phyloP scores from a whole-genome alignment of 2,888 invertebrate species.

The Asteroscopus sphinx region DNA sequence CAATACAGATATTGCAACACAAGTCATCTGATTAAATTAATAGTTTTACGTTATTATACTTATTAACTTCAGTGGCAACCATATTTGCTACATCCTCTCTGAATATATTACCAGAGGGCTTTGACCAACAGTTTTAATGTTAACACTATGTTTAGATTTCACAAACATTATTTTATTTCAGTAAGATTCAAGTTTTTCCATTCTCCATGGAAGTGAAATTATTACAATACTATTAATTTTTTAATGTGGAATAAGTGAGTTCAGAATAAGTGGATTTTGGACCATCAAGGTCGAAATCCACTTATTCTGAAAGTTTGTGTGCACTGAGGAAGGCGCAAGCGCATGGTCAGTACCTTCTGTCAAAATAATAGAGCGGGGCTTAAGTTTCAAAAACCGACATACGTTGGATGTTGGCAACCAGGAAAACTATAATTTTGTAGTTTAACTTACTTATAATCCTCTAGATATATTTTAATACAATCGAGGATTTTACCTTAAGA shows the following conservation, averaged over 20 bases:
- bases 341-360: neutral
- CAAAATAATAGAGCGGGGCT: neutral
- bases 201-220: no score
- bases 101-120: slow-evolving; percentile 44
- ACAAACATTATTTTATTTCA: slow-evolving; percentile 1
- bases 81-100: slow-evolving; percentile 36
- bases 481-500: neutral
- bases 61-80: slow-evolving; percentile 34
- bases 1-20: slow-evolving; percentile 4
- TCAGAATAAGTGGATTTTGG: no score
- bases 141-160: slow-evolving; percentile 17
- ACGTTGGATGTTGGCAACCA: no score
- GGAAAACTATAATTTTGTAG: neutral
- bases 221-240: no score
- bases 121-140: slow-evolving; percentile 28
- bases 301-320: no score
- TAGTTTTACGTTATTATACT: neutral
- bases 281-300: no score
- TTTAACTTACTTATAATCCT: no score
- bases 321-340: no score
- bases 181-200: neutral
- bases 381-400: neutral
- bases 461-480: neutral
- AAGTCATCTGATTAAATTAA: slow-evolving; percentile 13
- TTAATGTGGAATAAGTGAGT: no score